Conservation (phyloP, 2,888 invertebrate genomes). For the Mycalesis mineus region DNA sequence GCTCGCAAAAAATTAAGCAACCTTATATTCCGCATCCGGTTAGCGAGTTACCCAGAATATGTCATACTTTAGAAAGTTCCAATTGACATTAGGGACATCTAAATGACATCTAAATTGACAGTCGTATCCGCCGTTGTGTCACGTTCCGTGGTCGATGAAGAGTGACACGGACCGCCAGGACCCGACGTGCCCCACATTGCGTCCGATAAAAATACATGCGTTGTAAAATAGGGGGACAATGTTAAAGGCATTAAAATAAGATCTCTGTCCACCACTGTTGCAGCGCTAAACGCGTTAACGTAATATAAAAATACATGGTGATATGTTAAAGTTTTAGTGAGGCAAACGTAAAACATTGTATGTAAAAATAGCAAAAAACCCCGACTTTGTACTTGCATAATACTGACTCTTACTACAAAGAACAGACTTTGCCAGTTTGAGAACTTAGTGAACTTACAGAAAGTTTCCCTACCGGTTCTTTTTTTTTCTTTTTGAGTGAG, state of each 20-base stretch:
- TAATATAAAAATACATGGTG: no score
- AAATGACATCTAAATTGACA: constrained; percentile 17
- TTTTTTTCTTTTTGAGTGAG: no score
- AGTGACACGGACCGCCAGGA: constrained; percentile 22
- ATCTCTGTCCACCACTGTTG: not conserved
- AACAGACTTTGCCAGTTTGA: no score
- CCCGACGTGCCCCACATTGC: constrained; percentile 19
- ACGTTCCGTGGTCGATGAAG: constrained; percentile 23
- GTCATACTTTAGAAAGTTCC: constrained; percentile 23
- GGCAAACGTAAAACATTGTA: no score
- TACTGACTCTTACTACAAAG: no score
- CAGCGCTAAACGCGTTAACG: not conserved
- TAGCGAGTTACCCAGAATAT: not conserved
- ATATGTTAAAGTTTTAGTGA: no score
- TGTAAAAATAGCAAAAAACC: no score
- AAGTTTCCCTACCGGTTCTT: no score
- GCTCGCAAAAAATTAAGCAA: constrained; percentile 12
- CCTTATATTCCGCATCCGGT: constrained; percentile 16
- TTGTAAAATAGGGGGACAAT: constrained; percentile 21
- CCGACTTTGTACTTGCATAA: no score
- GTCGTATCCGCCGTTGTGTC: constrained; percentile 17
- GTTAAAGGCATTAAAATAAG: constrained; percentile 6
- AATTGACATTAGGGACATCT: constrained; percentile 1
- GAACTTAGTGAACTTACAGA: no score
- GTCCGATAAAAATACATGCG: constrained; percentile 14